phyloP scores from a whole-genome alignment of 2,797 vertebrate genomes.

The Fundulus diaphanus region DNA sequence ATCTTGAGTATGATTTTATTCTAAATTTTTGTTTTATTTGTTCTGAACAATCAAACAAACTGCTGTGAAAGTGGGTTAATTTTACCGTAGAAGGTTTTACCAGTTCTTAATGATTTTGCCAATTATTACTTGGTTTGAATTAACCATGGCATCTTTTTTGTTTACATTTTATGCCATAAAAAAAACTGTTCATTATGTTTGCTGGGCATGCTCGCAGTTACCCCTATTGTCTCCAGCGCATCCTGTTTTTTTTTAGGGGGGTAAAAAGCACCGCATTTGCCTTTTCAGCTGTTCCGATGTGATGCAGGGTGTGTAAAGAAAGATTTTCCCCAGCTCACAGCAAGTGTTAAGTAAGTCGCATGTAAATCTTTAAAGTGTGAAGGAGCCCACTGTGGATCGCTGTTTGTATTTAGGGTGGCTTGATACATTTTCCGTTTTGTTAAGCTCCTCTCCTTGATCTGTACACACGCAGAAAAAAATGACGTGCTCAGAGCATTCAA shows the following conservation, averaged over 20 bases:
- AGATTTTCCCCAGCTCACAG: background rate
- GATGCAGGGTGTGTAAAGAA: background rate
- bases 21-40: background rate
- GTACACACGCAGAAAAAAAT: conserved; percentile 32
- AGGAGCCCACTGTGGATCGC: conserved; percentile 3
- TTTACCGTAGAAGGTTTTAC: background rate
- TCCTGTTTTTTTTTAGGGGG: background rate
- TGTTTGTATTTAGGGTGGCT: conserved; percentile 29
- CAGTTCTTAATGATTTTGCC: background rate
- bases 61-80: background rate
- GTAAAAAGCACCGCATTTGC: conserved; percentile 8
- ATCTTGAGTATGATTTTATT: background rate
- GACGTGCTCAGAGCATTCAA: conserved; percentile 18
- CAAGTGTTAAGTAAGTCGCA: background rate
- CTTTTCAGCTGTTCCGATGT: conserved; percentile 15
- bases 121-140: background rate
- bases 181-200: background rate
- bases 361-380: conserved; percentile 5
- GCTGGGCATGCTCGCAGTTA: background rate
- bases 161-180: background rate
- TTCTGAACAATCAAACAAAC: background rate
- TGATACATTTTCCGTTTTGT: conserved; percentile 36
- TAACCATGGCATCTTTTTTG: background rate
- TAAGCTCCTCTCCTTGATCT: conserved; percentile 40
- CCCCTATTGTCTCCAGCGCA: background rate